Percentiles rank a stretch among this genome's conserved stretches.
Evolutionary conservation across 2,113 vertebrate species (phyloP).

Genomic region (Salvelinus alpinus): DNA sequence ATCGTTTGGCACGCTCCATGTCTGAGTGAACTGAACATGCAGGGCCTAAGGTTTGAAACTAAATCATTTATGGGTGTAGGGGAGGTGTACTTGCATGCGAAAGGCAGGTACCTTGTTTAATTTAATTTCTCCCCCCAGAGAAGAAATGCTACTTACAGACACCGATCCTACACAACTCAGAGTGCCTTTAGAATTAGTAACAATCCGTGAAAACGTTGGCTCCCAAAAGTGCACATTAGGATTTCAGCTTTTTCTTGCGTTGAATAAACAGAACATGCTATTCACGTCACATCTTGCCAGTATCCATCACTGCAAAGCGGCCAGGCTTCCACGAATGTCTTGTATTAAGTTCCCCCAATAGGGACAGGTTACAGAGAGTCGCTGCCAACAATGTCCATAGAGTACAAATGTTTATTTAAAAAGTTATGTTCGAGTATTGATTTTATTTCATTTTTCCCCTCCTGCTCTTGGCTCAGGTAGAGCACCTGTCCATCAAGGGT

Average conservation of each 20-base stretch:
- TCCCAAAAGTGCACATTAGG: slow-evolving; percentile 5
- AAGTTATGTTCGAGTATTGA: slow-evolving; percentile 78
- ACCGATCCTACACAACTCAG: slow-evolving; percentile 3
- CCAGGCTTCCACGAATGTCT: slow-evolving; percentile 54
- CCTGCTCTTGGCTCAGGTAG: slow-evolving; percentile 63
- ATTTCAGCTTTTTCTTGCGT: slow-evolving; percentile 40
- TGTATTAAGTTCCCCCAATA: slow-evolving; percentile 72
- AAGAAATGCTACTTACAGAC: slow-evolving; percentile 12
- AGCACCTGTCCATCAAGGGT: slow-evolving; percentile 70
- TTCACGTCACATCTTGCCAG: slow-evolving; percentile 72
- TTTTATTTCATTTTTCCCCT: slow-evolving; percentile 72
- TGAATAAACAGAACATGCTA: slow-evolving; percentile 70
- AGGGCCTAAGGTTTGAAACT: background rate
- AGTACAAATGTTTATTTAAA: slow-evolving; percentile 82
- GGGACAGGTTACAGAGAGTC: slow-evolving; percentile 68
- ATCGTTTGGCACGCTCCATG: background rate
- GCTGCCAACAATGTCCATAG: slow-evolving; percentile 73
- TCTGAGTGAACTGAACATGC: background rate
- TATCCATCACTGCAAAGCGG: slow-evolving; percentile 70
- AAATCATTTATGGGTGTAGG: background rate
- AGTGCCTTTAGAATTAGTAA: slow-evolving; percentile 47
- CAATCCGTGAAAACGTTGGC: slow-evolving; percentile 51
- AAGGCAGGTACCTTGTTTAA: slow-evolving; percentile 15
- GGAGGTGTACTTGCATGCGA: background rate
- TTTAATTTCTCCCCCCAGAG: slow-evolving; percentile 22